A percentile compares a stretch with the other conserved stretches of the same genome.
phyloP scores from a whole-genome alignment of 2,888 invertebrate genomes.

The Platypus cylindrus region DNA sequence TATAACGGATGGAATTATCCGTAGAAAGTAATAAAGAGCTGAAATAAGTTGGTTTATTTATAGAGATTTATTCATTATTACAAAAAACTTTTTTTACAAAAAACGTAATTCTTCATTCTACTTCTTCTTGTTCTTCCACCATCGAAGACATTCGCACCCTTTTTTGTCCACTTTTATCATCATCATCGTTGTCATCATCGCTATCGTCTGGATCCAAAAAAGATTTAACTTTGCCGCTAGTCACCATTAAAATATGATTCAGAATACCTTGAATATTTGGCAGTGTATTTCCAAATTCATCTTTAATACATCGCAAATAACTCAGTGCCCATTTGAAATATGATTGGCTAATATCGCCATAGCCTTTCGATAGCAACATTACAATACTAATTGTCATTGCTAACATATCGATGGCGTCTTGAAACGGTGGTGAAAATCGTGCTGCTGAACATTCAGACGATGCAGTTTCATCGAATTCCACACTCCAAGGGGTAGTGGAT shows the following conservation, averaged over 20 bases:
- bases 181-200: no score
- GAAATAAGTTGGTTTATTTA: no score
- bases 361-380: constrained; percentile 17
- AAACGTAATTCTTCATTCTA: no score
- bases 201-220: no score
- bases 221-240: constrained; percentile 10
- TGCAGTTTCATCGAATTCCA: constrained; percentile 13
- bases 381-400: constrained; percentile 17
- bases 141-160: no score
- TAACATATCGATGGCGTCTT: constrained; percentile 16
- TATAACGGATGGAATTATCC: no score
- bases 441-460: constrained; percentile 6
- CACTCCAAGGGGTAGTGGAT: constrained; percentile 14
- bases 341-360: constrained; percentile 11
- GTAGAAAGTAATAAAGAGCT: no score
- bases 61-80: no score
- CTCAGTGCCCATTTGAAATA: constrained; percentile 16
- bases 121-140: no score
- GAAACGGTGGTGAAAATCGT: constrained; percentile 12
- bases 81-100: no score
- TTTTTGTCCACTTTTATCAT: no score
- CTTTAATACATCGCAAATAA: constrained; percentile 19
- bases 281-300: constrained; percentile 17
- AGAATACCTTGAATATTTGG: constrained; percentile 19
- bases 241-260: constrained; percentile 15